Base-by-base conservation (phyloP, 2,113 vertebrate genomes). In the Athene cunicularia region DNA sequence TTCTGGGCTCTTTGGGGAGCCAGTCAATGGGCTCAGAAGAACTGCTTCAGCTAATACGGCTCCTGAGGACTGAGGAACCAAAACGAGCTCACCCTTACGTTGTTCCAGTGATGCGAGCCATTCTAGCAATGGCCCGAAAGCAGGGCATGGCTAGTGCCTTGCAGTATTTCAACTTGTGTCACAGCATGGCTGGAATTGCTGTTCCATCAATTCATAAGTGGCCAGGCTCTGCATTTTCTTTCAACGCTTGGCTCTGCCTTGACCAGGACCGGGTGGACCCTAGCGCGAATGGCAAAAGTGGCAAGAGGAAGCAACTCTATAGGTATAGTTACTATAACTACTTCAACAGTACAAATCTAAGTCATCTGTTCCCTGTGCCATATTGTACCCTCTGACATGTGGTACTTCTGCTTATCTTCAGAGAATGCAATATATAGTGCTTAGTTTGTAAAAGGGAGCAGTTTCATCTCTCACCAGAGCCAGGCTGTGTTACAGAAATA, bases 281-380 rank as follows among this genome's bases (percentile, higher is more conserved):
- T 41, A 88, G 93, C 72, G 45, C 35, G 0, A 56, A 91, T 12
- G 98, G 98, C 97, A 99, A 99, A 92, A 98, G 98, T 9, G 98
- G 99, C 98, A 99, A 99, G 97, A 98, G 99, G 96, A 99, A 99
- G 88, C 99, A 99, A 94, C 98, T 99, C 22, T 99, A 99, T 96
- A 99, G 99, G 99, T 99, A 98, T 86, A 93, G 66, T 50, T 91
- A 93, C 43, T 20, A 4, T 59, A 37, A 52, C 67, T 71, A 91
- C 72, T 80, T 58, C 85, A 45, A 1, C 26, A 62, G 75, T 55
- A 49, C 59, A 32, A 35, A 18, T 67, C 24, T 13, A 3, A 58
- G 60, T 83, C 11, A 1, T 28, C 45, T 66, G 24, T 73, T 86
- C 67, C 50, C 21, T 14, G 33, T 7, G 12, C 13, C 35, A 4